phyloP scores from a whole-genome alignment of 37 sponge, comb jelly and placozoan species.

The Amphimedon queenslandica region DNA sequence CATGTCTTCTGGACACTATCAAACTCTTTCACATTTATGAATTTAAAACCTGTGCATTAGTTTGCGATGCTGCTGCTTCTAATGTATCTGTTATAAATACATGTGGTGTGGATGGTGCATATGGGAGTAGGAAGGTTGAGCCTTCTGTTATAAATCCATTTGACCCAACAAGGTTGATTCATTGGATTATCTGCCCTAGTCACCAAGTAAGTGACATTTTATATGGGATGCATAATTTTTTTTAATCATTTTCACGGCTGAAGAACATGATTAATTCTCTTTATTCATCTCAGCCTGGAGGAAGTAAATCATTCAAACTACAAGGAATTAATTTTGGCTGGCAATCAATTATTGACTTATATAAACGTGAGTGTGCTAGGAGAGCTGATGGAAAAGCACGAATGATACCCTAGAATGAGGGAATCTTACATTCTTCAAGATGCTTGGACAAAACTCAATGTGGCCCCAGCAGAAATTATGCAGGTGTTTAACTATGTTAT shows the following conservation, averaged over 20 bases:
- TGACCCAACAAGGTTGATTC: slow-evolving; percentile 11
- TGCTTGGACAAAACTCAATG: slow-evolving; percentile 18
- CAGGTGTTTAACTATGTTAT: slow-evolving; percentile 10
- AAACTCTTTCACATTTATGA: slow-evolving; percentile 1
- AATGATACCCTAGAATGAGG: slow-evolving; percentile 8
- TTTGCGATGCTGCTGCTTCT: slow-evolving; percentile 17
- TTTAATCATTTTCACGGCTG: slow-evolving; percentile 3
- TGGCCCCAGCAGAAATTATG: slow-evolving; percentile 24
- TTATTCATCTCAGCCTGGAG: background rate
- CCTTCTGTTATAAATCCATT: background rate
- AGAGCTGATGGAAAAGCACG: background rate
- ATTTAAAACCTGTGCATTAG: background rate
- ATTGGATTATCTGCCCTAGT: slow-evolving; percentile 25
- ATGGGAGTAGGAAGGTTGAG: background rate
- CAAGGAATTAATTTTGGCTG: slow-evolving; percentile 7
- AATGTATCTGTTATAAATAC: slow-evolving; percentile 24
- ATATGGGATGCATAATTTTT: background rate
- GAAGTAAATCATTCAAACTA: slow-evolving; percentile 4
- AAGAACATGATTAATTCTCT: slow-evolving; percentile 28
- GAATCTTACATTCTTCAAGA: slow-evolving; percentile 3
- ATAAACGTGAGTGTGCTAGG: background rate
- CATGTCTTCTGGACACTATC: background rate
- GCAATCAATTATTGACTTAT: slow-evolving; percentile 4
- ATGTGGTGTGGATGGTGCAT: slow-evolving; percentile 6
- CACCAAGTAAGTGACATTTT: slow-evolving; percentile 10